Percentiles rank a stretch among this genome's conserved stretches.
Evolutionary conservation across 2,797 vertebrate genomes (phyloP).

Genomic region (Alauda arvensis): DNA sequence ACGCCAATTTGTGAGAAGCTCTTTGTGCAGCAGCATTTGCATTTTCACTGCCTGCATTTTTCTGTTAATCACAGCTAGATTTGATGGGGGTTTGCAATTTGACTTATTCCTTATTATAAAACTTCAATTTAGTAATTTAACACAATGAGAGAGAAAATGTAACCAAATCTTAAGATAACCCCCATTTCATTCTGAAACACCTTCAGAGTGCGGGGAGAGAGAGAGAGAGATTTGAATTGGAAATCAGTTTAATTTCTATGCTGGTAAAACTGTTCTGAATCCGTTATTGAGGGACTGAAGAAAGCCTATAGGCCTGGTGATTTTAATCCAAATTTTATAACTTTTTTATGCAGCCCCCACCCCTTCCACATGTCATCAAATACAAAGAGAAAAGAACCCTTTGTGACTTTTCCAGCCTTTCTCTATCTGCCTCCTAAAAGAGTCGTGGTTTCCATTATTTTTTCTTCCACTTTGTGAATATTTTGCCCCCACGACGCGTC

Average conservation of each 20-base stretch:
- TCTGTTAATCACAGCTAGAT: constrained; percentile 98
- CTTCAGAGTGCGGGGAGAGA: constrained; percentile 76
- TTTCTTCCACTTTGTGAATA: background rate
- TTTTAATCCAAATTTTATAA: constrained; percentile 82
- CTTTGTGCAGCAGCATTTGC: constrained; percentile 99
- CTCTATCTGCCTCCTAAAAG: constrained; percentile 27
- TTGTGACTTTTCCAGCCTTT: constrained; percentile 51
- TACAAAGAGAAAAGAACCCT: constrained; percentile 65
- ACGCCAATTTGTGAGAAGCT: constrained; percentile 99
- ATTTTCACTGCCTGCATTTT: constrained; percentile 93
- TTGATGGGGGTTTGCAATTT: constrained; percentile 97
- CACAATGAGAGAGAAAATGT: constrained; percentile 91
- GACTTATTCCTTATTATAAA: constrained; percentile 99
- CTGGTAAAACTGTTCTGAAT: constrained; percentile 78
- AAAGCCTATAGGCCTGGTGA: constrained; percentile 74
- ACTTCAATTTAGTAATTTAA: constrained; percentile 98
- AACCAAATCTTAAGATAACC: constrained; percentile 89
- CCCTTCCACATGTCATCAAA: constrained; percentile 59
- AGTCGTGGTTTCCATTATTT: background rate
- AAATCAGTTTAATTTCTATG: constrained; percentile 82
- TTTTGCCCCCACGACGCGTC: background rate
- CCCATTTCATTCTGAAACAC: constrained; percentile 89
- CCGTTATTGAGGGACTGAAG: constrained; percentile 75
- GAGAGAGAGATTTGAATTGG: constrained; percentile 82
- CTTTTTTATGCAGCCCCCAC: constrained; percentile 65